A percentile compares a stretch with the other conserved stretches of the same genome.
phyloP scores from a whole-genome alignment of 2,113 vertebrate species.

The Setophaga kirtlandii region DNA sequence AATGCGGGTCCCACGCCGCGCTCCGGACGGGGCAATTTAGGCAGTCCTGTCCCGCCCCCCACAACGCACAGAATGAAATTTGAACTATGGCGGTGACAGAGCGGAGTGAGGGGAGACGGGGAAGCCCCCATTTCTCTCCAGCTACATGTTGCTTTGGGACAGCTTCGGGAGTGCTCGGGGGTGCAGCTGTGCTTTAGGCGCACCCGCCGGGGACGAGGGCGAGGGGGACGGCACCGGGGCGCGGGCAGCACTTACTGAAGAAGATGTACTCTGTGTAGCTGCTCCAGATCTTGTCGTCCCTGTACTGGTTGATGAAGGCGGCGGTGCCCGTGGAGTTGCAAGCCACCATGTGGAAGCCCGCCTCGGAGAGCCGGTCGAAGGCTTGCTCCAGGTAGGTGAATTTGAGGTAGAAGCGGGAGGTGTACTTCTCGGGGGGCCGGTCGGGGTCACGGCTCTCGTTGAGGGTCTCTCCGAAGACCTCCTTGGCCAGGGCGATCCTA shows the following conservation, averaged over 20 bases:
- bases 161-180: neutral
- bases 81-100: neutral
- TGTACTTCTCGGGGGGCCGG: conserved; percentile 87
- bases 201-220: neutral
- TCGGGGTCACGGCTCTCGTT: conserved; percentile 90
- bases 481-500: conserved; percentile 86
- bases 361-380: conserved; percentile 86
- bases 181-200: neutral
- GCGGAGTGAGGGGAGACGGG: neutral
- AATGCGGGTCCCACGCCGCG: too few relatives aligned
- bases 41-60: neutral
- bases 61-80: neutral
- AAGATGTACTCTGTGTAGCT: conserved; percentile 92
- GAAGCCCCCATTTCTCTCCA: neutral
- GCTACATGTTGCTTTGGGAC: neutral
- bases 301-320: conserved; percentile 84
- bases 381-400: conserved; percentile 90
- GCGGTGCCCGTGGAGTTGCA: conserved; percentile 92
- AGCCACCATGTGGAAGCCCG: conserved; percentile 94
- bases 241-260: conserved; percentile 79
- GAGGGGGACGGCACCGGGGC: too few relatives aligned
- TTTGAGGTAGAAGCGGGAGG: conserved; percentile 91
- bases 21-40: neutral
- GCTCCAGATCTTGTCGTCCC: conserved; percentile 90
- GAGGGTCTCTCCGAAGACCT: conserved; percentile 87